Percentiles rank a stretch among this genome's conserved stretches.
Conservation (phyloP, 2,797 vertebrate species). For the Discoglossus pictus region DNA sequence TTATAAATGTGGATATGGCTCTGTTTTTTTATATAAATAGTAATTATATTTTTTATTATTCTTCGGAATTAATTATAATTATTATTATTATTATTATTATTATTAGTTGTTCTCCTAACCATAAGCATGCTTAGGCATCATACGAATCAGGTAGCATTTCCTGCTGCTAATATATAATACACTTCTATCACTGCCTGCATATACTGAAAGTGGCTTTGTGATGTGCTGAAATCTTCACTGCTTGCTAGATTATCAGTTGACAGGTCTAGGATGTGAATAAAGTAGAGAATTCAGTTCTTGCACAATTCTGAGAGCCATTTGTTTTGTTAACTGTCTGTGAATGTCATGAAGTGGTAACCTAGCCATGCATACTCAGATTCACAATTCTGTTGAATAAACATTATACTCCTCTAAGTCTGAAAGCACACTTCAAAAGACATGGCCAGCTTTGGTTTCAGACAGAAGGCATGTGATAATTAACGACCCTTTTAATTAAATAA, state of each 20-base stretch:
- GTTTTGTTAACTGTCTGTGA: slow-evolving; percentile 88
- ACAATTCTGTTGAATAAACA: slow-evolving; percentile 66
- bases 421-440: slow-evolving; percentile 68
- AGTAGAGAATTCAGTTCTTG: slow-evolving; percentile 44
- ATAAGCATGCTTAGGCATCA: too few relatives aligned
- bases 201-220: neutral
- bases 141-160: too few relatives aligned
- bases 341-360: slow-evolving; percentile 83
- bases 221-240: slow-evolving; percentile 35
- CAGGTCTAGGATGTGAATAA: slow-evolving; percentile 54
- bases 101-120: too few relatives aligned
- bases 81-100: too few relatives aligned
- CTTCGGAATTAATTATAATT: too few relatives aligned
- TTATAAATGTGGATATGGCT: too few relatives aligned
- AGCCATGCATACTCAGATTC: slow-evolving; percentile 60
- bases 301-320: slow-evolving; percentile 76
- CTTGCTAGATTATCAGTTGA: slow-evolving; percentile 41
- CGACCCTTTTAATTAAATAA: slow-evolving; percentile 38
- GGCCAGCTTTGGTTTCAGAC: slow-evolving; percentile 60
- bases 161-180: too few relatives aligned
- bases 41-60: too few relatives aligned
- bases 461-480: slow-evolving; percentile 38
- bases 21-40: too few relatives aligned
- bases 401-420: slow-evolving; percentile 69
- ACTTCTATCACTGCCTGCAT: too few relatives aligned